Base-by-base conservation (phyloP, 2,797 vertebrate species). In the Rhinatrema bivittatum region DNA sequence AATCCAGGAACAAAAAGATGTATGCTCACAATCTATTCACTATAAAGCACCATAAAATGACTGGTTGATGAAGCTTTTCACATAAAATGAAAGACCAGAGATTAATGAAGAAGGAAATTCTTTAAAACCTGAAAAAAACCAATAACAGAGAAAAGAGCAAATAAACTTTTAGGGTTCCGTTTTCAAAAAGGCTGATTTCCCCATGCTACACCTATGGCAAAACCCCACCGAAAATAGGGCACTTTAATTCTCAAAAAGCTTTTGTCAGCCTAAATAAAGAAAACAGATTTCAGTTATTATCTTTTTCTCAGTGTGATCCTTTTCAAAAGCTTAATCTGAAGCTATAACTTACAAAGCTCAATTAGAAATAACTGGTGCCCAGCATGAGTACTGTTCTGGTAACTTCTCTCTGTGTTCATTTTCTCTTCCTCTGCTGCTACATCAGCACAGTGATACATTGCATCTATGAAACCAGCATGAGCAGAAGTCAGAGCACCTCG, bases 341-440 rank as follows among this genome's bases (percentile, higher is more conserved):
- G 53, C 73, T 66, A 57, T 78, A 79, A 73, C 70, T 78, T 79
- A 72, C 67, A 60, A 68, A 75, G 53, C 71, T 57, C 74, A 76
- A 76, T 73, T 76, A 75, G 46, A 71, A 73, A 67, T 68, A 78
- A 82, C 77, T 71, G 77, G 60, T 32, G 34, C 74, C 61, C 73
- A 72, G 72, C 70, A 27, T 62, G 77, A 67, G 48, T 65, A 62
- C 63, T 65, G 67, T 52, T 55, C 56, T 41, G 49, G 68, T 53
- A 70, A 65, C 51, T 55, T 57, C 55, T 49, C n/a, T n/a, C 54
- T 37, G 53, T 62, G 71, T 67, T 74, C 70, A 57, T 67, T 57
- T 12, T 70, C 67, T 74, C 65, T 47, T 74, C 69, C 43, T 65
- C 51, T 32, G 62, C 66, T 72, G 49, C 56, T 53, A 55, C 57